Conservation (phyloP, 2,113 vertebrate genomes). For the Tragelaphus scriptus region DNA sequence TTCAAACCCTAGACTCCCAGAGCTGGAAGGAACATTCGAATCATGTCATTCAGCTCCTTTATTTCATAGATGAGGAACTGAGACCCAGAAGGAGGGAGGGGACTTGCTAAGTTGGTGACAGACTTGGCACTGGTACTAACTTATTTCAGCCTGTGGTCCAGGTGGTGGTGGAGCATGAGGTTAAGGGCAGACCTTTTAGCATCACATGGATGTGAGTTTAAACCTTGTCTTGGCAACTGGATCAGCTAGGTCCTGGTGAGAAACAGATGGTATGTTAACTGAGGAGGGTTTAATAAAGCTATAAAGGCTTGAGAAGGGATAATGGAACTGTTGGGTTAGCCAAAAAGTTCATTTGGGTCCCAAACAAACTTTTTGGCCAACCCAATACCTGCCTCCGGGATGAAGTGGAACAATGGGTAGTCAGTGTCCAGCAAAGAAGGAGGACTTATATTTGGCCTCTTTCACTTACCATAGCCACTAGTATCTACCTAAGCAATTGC, state of each 20-base stretch:
- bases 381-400: not conserved
- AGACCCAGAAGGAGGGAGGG: not conserved
- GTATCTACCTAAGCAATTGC: not conserved
- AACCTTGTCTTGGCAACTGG: not conserved
- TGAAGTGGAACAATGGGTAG: accelerated
- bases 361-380: not conserved
- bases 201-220: not conserved
- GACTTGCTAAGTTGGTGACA: not conserved
- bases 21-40: not conserved
- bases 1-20: not conserved
- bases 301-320: not conserved
- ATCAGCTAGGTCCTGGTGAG: not conserved
- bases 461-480: too few relatives aligned
- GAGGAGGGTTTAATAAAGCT: not conserved
- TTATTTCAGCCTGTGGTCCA: not conserved
- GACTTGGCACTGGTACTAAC: accelerated
- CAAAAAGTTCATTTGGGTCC: not conserved
- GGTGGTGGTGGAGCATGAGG: not conserved
- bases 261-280: not conserved
- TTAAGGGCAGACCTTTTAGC: not conserved
- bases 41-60: not conserved
- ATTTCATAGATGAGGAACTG: not conserved
- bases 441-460: not conserved
- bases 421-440: not conserved
- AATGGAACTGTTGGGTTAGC: not conserved